Conservation (phyloP, 35 echinoderm and acorn worm genomes). For the Ophioderma brevispina region DNA sequence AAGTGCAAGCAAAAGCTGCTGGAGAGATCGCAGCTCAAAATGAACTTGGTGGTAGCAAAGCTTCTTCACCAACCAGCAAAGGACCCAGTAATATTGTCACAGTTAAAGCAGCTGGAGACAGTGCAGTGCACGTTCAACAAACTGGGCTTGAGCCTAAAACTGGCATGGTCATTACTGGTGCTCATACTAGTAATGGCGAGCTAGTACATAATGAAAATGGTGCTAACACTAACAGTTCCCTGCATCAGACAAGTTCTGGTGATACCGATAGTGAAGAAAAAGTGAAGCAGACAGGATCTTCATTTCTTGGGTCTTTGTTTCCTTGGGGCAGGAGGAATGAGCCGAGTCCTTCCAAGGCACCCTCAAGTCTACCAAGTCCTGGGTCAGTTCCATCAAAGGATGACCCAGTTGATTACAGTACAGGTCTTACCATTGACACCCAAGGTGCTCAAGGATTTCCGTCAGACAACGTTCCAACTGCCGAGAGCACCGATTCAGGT, state of each 20-base stretch:
- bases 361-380: neutral
- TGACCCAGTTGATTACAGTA: neutral
- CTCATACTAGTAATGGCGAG: neutral
- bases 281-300: neutral
- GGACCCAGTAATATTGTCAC: constrained; percentile 16
- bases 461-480: neutral
- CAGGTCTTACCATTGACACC: too few relatives aligned
- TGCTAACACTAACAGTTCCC: too few relatives aligned
- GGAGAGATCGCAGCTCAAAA: neutral
- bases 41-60: neutral
- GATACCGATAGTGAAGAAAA: neutral
- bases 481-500: constrained; percentile 35
- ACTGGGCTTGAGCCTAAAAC: constrained; percentile 11
- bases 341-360: neutral
- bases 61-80: constrained; percentile 3
- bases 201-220: neutral
- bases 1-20: constrained; percentile 32
- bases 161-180: constrained; percentile 6
- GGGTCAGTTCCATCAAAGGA: neutral
- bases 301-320: constrained; percentile 71
- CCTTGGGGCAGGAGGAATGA: constrained; percentile 55
- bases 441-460: too few relatives aligned
- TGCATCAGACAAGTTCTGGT: neutral
- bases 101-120: constrained; percentile 42
- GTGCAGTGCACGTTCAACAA: constrained; percentile 8